These are phyloP conservation scores for Hyperoodon ampullatus DNA, from an alignment of 2,113 vertebrate species.

Conservation along the genomic window DNA sequence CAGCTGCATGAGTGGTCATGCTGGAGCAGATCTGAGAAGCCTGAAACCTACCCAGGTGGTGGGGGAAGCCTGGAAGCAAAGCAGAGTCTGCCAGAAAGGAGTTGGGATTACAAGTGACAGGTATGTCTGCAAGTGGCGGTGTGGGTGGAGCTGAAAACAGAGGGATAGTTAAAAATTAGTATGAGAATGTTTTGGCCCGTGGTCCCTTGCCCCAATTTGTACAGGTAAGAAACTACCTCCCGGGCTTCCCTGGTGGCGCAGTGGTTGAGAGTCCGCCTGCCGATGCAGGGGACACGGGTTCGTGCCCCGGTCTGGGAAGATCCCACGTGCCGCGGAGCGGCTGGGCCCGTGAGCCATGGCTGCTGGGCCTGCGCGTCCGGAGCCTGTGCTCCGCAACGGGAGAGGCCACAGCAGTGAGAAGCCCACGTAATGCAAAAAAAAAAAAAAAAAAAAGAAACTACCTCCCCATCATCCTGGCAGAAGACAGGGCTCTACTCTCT, in stretches of 20 bases:
- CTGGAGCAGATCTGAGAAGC: background rate
- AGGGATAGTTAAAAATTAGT: background rate
- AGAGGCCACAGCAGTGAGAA: no score
- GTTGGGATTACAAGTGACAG: fast-evolving
- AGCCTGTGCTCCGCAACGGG: no score
- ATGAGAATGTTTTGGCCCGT: background rate
- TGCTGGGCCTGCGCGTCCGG: no score
- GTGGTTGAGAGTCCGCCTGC: no score
- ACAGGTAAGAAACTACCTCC: background rate
- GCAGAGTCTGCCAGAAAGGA: background rate
- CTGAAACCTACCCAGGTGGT: background rate
- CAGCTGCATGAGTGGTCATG: background rate
- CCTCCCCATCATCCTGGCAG: background rate
- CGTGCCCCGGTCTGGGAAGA: no score
- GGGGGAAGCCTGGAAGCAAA: background rate
- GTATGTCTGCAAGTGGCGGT: background rate
- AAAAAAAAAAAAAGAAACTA: background rate
- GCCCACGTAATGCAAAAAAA: no score
- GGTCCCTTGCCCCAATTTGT: background rate
- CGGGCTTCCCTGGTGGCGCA: no score
- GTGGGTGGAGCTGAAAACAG: background rate
- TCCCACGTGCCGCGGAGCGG: no score
- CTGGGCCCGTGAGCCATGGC: no score
- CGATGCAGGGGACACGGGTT: no score
- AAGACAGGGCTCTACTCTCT: background rate